Base-by-base conservation (phyloP, 2,797 vertebrate genomes). In the Pyrocephalus nanus region DNA sequence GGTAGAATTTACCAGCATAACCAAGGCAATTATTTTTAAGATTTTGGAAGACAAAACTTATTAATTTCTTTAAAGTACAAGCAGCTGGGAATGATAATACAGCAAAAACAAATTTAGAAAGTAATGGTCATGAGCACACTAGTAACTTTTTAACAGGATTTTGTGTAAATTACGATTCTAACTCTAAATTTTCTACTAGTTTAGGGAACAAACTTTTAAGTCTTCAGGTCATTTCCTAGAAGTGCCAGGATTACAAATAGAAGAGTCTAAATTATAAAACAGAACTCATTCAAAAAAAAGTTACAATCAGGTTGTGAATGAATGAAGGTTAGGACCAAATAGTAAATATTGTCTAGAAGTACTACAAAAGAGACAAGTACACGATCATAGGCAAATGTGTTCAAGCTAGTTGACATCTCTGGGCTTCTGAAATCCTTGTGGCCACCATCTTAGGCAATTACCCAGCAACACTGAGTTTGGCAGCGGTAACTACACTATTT, bases 1-100 rank as follows among this genome's bases (percentile, higher is more conserved):
- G 66, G 34, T 23, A 93, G 66, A 93, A 89, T 95, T 86, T 86
- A 95, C 50, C 16, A 64, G 7, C 2, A 4, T 25, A 34, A 78
- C 9, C 6, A 86, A 69, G 10, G 1, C 10, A 67, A 50, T 48
- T 50, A 17, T 64, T 27, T 69, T 48, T 12, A 75, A 40, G 38
- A 6, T 57, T 86, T 72, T 50, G 5, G 17, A n/a, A 69, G 27
- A 69, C 10, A 67, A 57, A 75, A 34, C 6, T 30, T 80, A 27
- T 0, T 66, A 0, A 61, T 72, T 80, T 69, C 10, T 72, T 90
- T 57, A 23, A 84, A 71, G 20, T 36, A 40, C 10, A 32, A 6
- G n/a, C 8, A 65, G 2, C 38, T 78, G 22, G 11, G 18, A 84
- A 50, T 42, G 20, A 40, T 29, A 78, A 19, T 26, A 58, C 4